Conservation (phyloP, 2,888 invertebrate species). For the Campoletis raptor region DNA sequence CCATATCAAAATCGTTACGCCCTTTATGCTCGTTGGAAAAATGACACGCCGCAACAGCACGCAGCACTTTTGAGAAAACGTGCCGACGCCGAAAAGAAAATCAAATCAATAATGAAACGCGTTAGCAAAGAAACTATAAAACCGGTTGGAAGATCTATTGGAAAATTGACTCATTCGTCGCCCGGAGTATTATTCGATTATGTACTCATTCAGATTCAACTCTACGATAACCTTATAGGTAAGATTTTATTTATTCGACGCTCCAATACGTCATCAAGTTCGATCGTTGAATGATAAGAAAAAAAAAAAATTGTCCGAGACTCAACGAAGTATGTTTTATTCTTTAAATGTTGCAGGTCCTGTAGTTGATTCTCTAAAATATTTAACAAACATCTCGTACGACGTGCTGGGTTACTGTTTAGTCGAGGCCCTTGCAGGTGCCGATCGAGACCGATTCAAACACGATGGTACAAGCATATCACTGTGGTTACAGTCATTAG, state of each 20-base stretch:
- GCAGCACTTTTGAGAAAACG: constrained; percentile 93
- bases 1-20: constrained; percentile 94
- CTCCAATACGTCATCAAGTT: background rate
- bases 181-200: constrained; percentile 99
- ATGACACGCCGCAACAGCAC: constrained; percentile 93
- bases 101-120: constrained; percentile 98
- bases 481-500: constrained; percentile 96
- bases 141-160: constrained; percentile 97
- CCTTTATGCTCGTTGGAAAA: constrained; percentile 98
- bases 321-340: background rate
- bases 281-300: too few species aligned
- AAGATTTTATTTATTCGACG: constrained; percentile 40
- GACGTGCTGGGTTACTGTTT: constrained; percentile 98
- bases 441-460: constrained; percentile 91
- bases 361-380: constrained; percentile 99
- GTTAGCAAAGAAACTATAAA: constrained; percentile 99
- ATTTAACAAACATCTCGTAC: constrained; percentile 96
- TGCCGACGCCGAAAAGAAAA: constrained; percentile 95
- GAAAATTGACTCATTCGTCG: constrained; percentile 98
- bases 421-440: constrained; percentile 95
- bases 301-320: background rate
- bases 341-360: constrained; percentile 86
- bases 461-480: constrained; percentile 97
- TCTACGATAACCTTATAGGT: constrained; percentile 96
- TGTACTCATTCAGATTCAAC: constrained; percentile 94